Conservation (phyloP, 2,797 vertebrate genomes). For the Phoebastria nigripes region DNA sequence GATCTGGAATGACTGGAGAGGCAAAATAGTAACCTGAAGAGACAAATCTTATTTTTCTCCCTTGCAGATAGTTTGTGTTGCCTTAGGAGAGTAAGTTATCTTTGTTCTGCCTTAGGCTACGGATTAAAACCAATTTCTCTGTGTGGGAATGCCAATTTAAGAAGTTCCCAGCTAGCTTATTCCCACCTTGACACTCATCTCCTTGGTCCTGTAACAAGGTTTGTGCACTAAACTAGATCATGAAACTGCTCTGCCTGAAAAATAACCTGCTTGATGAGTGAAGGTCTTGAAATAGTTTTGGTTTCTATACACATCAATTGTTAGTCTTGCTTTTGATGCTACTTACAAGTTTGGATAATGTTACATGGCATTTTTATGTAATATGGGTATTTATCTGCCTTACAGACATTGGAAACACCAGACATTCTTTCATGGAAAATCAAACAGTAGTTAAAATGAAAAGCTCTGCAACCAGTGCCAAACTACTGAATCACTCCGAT, state of each 20-base stretch:
- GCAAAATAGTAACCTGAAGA: not conserved
- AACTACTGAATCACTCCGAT: slow-evolving; percentile 50
- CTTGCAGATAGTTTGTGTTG: not conserved
- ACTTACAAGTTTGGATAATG: not conserved
- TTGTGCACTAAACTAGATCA: not conserved
- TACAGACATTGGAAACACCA: not conserved
- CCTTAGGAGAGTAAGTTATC: not conserved
- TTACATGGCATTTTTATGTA: not conserved
- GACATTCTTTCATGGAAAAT: slow-evolving; percentile 44
- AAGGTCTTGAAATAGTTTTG: not conserved
- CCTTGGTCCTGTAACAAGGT: not conserved
- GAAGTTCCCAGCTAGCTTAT: not conserved
- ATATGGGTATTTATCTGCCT: not conserved
- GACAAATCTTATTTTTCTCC: not conserved
- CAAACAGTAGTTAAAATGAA: slow-evolving; percentile 58
- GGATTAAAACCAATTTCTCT: not conserved
- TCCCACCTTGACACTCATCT: not conserved
- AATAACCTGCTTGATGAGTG: not conserved
- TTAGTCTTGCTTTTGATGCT: not conserved
- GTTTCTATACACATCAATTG: not conserved
- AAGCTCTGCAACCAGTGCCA: slow-evolving; percentile 4
- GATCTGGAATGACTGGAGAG: not conserved
- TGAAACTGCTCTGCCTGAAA: not conserved
- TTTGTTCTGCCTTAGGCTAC: not conserved
- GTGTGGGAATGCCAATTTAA: not conserved